Evolutionary conservation across 2,113 vertebrate genomes (phyloP).

Genomic region (Gasterosteus aculeatus): DNA sequence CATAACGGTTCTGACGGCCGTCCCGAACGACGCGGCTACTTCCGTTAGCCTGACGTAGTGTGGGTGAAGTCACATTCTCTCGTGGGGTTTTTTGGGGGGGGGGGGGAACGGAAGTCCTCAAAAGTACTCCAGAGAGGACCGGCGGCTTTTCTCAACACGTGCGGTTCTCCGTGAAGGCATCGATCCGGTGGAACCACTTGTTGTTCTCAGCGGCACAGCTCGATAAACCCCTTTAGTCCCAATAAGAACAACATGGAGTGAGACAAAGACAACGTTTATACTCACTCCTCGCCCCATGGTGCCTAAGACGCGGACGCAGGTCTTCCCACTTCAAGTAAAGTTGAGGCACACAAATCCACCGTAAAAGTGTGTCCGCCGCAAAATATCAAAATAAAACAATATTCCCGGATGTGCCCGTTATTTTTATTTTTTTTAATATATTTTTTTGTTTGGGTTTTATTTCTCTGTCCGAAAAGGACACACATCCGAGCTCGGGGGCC

Average conservation of each 20-base stretch:
- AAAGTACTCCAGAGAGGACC: background rate
- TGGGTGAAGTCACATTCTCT: too few relatives aligned
- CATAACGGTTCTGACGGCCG: background rate
- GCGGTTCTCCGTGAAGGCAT: background rate
- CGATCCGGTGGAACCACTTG: too few relatives aligned
- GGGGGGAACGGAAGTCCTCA: background rate
- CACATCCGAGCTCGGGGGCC: constrained; percentile 68
- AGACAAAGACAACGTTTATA: background rate
- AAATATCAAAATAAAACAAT: constrained; percentile 28
- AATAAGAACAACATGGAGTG: background rate
- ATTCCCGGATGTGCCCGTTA: constrained; percentile 43
- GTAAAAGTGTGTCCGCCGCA: constrained; percentile 57
- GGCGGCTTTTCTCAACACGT: background rate
- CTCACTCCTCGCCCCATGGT: background rate
- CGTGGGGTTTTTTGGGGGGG: too few relatives aligned
- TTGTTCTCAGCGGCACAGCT: too few relatives aligned
- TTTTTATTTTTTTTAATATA: background rate
- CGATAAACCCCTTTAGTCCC: too few relatives aligned
- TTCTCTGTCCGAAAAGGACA: constrained; percentile 31
- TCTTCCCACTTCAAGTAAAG: constrained; percentile 1
- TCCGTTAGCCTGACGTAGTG: background rate
- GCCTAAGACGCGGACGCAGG: background rate
- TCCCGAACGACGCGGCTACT: background rate
- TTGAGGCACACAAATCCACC: constrained; percentile 50
- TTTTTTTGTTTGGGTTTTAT: background rate